These are phyloP conservation scores for Tetranychus cinnabarinus DNA, from an alignment of 1,140 invertebrate species.

Conservation along the genomic window DNA sequence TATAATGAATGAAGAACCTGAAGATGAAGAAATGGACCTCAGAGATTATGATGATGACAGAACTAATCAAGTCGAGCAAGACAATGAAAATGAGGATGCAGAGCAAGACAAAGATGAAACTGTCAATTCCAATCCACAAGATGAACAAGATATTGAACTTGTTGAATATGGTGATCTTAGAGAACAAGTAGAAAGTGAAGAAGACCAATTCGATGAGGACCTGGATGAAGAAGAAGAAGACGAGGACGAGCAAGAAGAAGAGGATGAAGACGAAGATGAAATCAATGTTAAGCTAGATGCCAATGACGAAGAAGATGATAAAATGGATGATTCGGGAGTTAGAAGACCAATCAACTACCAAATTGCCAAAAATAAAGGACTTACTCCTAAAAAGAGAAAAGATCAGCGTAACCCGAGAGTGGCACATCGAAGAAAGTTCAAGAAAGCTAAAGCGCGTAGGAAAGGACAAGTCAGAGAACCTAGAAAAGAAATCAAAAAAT, in stretches of 20 bases:
- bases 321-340: conserved; percentile 9
- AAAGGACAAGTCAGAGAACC: conserved; percentile 59
- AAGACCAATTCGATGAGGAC: conserved; percentile 17
- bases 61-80: conserved; percentile 3
- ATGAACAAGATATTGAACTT: not conserved
- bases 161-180: conserved; percentile 4
- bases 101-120: too few species aligned
- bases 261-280: conserved; percentile 16
- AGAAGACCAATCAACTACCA: conserved; percentile 69
- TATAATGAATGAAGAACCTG: not conserved
- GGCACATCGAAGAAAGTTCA: conserved; percentile 68
- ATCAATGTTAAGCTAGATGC: conserved; percentile 13
- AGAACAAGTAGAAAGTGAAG: conserved; percentile 13
- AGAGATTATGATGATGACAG: not conserved
- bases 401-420: conserved; percentile 77
- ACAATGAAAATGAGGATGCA: not conserved
- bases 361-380: conserved; percentile 82
- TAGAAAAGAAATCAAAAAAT: conserved; percentile 46
- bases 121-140: not conserved
- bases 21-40: not conserved
- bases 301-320: conserved; percentile 14
- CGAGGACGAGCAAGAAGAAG: conserved; percentile 16
- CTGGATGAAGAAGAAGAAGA: conserved; percentile 15
- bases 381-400: conserved; percentile 66
- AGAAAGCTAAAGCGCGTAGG: conserved; percentile 64